Evolutionary conservation across 35 echinoderm and acorn worm genomes (phyloP), one percentile per base, ranked within the genome.

Genomic region (Antedon bifida): DNA sequence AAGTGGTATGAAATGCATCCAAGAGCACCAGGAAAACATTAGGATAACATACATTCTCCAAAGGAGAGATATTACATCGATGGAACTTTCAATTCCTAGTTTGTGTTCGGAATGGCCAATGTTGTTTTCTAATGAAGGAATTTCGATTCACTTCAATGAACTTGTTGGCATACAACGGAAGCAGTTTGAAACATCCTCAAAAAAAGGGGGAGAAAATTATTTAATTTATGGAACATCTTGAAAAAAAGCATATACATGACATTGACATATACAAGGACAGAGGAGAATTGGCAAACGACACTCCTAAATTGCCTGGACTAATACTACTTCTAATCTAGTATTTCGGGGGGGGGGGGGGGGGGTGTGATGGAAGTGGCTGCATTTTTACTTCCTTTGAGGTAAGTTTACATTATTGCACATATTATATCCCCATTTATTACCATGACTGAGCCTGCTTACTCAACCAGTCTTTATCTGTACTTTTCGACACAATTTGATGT

Each of bases 221-320:
- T 2, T 0, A 23, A 0, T 84, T 36, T 30, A 84, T 84, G 83
- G 34, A 13, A 26, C 0, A 34, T 33, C 26, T 21, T 19, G 83
- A 74, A 0, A 84, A 84, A 36, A 73, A 75, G 19, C 30, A 75
- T 3, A 33, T 84, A 0, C 83, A 84, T 28, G 26, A 16, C 11
- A 34, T 30, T 36, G 3, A 7, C 12, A 34, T 84, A n/a, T 3
- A 26, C 21, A 36, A 23, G 26, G 36, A 16, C 14, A 84, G 76
- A 36, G 83, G 33, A 35, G 73, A 84, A 73, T 34, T 84, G 0
- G 64, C 73, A 76, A 84, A 84, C 32, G 33, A 84, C 35, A 75
- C 83, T 0, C 83, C 73, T 8, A 29, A 84, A 36, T 13, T 84
- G 36, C 64, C 83, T 76, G 83, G 3, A 5, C 2, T 84, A 5